These are phyloP conservation scores for Zonitis immaculata DNA, from an alignment of 2,888 invertebrate genomes.

Conservation along the genomic window DNA sequence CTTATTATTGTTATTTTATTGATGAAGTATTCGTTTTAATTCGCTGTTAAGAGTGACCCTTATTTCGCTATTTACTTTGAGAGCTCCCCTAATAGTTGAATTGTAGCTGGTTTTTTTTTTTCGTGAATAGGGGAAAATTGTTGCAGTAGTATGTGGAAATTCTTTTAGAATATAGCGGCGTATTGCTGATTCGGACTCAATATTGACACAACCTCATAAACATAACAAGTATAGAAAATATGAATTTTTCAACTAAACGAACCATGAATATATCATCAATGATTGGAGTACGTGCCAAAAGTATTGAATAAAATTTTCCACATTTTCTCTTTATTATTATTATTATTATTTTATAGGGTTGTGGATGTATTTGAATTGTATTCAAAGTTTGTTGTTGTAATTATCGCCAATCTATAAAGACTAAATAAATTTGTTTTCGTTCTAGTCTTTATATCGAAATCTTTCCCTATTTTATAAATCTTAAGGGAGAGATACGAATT, in stretches of 20 bases:
- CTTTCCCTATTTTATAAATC: slow-evolving; percentile 25
- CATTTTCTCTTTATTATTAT: too few relatives aligned
- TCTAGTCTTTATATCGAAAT: slow-evolving; percentile 6
- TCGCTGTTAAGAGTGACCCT: too few relatives aligned
- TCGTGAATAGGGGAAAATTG: neutral
- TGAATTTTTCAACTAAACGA: slow-evolving; percentile 5
- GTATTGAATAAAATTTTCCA: too few relatives aligned
- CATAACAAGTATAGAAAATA: slow-evolving; percentile 1
- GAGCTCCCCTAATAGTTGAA: neutral
- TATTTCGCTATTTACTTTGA: too few relatives aligned
- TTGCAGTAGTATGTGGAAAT: neutral
- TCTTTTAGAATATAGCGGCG: neutral
- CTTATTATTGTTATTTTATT: too few relatives aligned
- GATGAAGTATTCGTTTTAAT: too few relatives aligned
- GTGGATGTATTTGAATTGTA: neutral
- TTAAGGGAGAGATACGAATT: slow-evolving; percentile 32
- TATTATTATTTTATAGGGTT: too few relatives aligned
- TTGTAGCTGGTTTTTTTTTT: neutral
- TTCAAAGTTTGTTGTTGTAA: neutral
- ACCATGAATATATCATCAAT: slow-evolving; percentile 2
- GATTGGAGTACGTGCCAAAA: neutral
- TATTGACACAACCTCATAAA: neutral
- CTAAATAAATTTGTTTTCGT: slow-evolving; percentile 1
- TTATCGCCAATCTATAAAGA: neutral
- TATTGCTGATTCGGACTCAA: neutral